These are phyloP conservation scores for human (Homo sapiens) DNA, from an alignment of 2,113 vertebrate species.

Conservation along the genomic window DNA sequence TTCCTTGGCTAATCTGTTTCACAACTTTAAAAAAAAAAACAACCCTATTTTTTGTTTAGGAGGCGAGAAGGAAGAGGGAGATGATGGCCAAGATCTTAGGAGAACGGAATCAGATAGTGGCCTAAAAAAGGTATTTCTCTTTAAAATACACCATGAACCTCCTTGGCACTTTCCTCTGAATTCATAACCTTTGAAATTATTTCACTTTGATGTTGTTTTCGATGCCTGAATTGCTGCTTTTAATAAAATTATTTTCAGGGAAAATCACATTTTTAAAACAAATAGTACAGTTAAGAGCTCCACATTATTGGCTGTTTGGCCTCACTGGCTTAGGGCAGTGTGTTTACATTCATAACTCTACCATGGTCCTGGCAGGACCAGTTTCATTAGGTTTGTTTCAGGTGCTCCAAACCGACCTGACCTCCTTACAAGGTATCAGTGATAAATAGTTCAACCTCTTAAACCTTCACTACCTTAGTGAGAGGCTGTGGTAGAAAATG, in stretches of 20 bases:
- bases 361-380: not conserved
- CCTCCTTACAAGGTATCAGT: not conserved
- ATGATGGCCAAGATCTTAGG: constrained; percentile 92
- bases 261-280: not conserved
- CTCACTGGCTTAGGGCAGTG: not conserved
- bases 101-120: constrained; percentile 96
- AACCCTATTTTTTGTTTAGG: constrained; percentile 80
- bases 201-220: not conserved
- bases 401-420: too few species aligned
- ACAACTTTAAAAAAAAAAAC: not conserved
- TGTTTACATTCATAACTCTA: rapidly evolving
- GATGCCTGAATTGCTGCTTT: not conserved
- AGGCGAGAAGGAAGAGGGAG: constrained; percentile 91
- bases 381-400: not conserved
- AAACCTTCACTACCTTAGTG: not conserved
- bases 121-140: constrained; percentile 93
- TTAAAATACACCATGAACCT: not conserved
- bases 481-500: not conserved
- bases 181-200: not conserved
- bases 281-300: too few species aligned
- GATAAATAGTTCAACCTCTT: not conserved
- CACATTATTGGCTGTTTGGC: rapidly evolving
- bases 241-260: not conserved
- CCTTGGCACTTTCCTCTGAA: not conserved
- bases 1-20: not conserved